Evolutionary conservation across 2,113 vertebrate species (phyloP), one percentile per base, ranked within the genome.

Genomic region (Festucalex cinctus): DNA sequence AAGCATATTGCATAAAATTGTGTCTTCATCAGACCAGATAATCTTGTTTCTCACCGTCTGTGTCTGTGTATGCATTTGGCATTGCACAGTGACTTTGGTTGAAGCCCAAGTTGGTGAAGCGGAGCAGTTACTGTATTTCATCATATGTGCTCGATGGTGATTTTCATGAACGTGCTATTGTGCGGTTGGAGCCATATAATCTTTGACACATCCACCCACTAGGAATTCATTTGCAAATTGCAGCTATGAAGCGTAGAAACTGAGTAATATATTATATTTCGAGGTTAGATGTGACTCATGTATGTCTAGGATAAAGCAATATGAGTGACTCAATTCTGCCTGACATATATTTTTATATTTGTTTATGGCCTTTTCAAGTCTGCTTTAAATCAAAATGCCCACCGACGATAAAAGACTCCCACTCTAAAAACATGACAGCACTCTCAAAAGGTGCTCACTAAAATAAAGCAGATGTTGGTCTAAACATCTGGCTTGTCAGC

Each of bases 331-430:
- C 85, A 86, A 54, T 67, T 69, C 68, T 75, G 75, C 70, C 68
- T 71, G 71, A 76, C 73, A 62, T 74, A 69, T 71, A 36, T 80
- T 78, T 78, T 78, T 77, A 74, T 71, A 80, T 82, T 81, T 62
- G 54, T 46, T 44, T 35, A 35, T 87, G 81, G 80, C 80, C 86
- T 88, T 90, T 88, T 88, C 86, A 90, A 77, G 71, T 77, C 65
- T 0, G 63, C 75, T 86, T 86, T 75, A 77, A 74, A 83, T 87
- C 85, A 86, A 77, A 76, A 46, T 63, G 35, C 63, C 41, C 68
- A 36, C 63, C 64, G 71, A 64, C 64, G 72, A 76, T 62, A 64
- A 67, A 53, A 58, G 51, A 51, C 61, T 65, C 19, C 35, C 58
- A 37, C 58, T 20, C 35, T 60, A n/a, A n/a, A 32, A 59, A 57